Evolutionary conservation across 2,797 vertebrate species (phyloP), one percentile per base, ranked within the genome.

Genomic region (Phoebastria nigripes): DNA sequence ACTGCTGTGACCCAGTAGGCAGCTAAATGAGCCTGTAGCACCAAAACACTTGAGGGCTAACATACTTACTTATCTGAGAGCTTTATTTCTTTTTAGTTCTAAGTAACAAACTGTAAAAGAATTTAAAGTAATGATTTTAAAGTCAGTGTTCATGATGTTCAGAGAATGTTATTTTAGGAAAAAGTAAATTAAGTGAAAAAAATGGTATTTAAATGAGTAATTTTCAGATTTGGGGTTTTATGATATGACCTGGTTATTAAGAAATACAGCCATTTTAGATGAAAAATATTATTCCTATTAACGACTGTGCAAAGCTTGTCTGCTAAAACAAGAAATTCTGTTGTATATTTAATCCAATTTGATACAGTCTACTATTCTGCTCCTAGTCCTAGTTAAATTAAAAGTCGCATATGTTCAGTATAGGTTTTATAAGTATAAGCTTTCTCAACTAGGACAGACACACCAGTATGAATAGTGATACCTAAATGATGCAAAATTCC

Each of bases 331-430:
- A 55, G 1, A n/a, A 78, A 62, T 52, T 69, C 17, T 26, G 8
- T 41, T 67, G 8, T 41, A 62, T 66, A 71, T 83, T 94, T 82
- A 83, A 78, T 93, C 31, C 14, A 46, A 11, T 65, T 93, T 94
- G 52, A 73, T 91, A 62, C 24, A 35, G 16, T 81, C 58, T 77
- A 33, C 18, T 87, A 19, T 62, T 91, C 52, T 72, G 4, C 29
- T 92, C 15, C 79, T 69, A 86, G 46, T 21, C 37, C 35, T 74
- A 67, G 85, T 82, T 94, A 88, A 90, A 92, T 93, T 70, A 93
- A 71, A 95, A 82, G 41, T 89, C 83, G 35, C 19, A 11, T 55
- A 22, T 62, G 26, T 76, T 83, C 42, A 47, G 17, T 59, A 52
- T 42, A 7, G 2, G 26, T 89, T 94, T 86, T 88, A 35, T 65